Conservation (phyloP, 2,797 vertebrate genomes). For the Darevskia mixta region DNA sequence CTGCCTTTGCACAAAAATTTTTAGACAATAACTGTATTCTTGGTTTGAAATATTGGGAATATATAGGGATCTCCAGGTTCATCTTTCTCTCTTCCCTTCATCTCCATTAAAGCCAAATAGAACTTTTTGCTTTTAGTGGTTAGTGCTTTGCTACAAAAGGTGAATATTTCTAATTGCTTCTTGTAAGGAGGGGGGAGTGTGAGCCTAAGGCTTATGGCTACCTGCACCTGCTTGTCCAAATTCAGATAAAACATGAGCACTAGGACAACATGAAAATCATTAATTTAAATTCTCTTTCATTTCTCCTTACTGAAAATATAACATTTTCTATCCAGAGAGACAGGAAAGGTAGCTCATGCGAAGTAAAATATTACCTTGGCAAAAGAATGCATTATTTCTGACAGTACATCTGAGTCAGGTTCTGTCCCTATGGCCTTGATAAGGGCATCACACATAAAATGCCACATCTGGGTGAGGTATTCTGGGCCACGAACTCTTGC, state of each 20-base stretch:
- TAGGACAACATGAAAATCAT: neutral
- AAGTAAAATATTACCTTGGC: conserved; percentile 87
- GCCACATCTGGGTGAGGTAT: conserved; percentile 99
- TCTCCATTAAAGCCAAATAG: neutral
- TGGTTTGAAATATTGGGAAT: neutral
- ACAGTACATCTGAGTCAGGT: conserved; percentile 96
- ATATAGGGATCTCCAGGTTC: neutral
- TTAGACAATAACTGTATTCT: neutral
- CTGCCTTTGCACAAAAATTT: neutral
- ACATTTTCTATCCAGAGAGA: neutral
- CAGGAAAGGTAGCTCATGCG: neutral
- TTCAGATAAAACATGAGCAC: neutral
- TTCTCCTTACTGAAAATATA: neutral
- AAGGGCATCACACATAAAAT: conserved; percentile 98
- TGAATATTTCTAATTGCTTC: neutral
- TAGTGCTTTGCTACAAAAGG: neutral
- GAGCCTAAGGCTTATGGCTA: neutral
- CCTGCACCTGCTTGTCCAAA: neutral
- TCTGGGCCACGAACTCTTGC: conserved; percentile 93
- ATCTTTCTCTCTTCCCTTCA: neutral
- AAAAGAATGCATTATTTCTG: conserved; percentile 99
- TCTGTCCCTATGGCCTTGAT: conserved; percentile 98
- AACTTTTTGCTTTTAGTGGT: neutral
- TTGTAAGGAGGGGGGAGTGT: neutral
- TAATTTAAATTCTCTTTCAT: neutral